A percentile compares a stretch with the other conserved stretches of the same genome.
Evolutionary conservation across 2,888 invertebrate species (phyloP).

Genomic region (Acanthosoma haemorrhoidale): DNA sequence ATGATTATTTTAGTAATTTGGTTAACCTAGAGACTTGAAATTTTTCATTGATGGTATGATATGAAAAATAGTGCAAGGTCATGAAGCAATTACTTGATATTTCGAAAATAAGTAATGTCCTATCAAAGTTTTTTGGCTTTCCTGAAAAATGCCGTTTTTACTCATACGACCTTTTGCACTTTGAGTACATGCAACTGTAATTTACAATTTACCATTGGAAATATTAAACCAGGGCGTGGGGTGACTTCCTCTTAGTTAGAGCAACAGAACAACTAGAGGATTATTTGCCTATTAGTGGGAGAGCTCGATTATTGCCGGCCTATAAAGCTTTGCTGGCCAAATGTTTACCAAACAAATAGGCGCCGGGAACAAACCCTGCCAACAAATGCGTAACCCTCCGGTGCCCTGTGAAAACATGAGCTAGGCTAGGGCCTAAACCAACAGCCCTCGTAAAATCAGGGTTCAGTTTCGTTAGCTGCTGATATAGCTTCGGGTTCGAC

Average conservation of each 20-base stretch:
- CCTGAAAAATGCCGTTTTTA: no score
- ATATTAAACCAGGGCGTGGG: no score
- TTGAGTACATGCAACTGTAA: no score
- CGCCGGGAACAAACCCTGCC: not conserved
- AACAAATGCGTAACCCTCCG: slow-evolving; percentile 16
- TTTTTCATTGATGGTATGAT: no score
- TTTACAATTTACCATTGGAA: no score
- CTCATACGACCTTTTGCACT: no score
- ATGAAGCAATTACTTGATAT: no score
- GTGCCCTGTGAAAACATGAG: slow-evolving; percentile 14
- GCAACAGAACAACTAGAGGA: slow-evolving; percentile 17
- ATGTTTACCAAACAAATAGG: slow-evolving; percentile 21
- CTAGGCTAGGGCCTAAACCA: slow-evolving; percentile 23
- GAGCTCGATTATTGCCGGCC: not conserved
- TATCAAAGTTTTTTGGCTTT: no score
- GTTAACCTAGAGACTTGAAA: no score
- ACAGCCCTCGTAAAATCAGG: not conserved
- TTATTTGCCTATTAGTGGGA: slow-evolving; percentile 22
- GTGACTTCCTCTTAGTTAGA: not conserved
- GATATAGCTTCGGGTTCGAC: not conserved
- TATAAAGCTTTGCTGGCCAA: not conserved
- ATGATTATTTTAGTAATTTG: no score
- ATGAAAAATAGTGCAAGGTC: no score
- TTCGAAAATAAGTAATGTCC: no score
- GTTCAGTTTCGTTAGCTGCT: slow-evolving; percentile 2